phyloP scores from a whole-genome alignment of 1,140 invertebrate genomes.

The Eupeodes corollae region DNA sequence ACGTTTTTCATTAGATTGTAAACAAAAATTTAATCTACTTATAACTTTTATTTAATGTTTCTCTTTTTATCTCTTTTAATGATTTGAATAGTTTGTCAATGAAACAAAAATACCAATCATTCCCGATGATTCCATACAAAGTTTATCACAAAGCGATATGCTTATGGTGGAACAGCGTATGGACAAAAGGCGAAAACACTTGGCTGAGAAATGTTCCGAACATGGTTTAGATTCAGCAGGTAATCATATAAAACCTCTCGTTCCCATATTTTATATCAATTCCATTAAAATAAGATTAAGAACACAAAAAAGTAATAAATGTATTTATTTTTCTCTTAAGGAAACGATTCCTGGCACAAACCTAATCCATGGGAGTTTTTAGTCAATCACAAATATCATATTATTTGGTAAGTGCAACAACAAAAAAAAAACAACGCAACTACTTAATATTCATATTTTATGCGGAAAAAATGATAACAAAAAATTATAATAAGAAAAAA shows the following conservation, averaged over 20 bases:
- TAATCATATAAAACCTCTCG: conserved; percentile 8
- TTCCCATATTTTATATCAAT: not conserved
- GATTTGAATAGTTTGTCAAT: conserved; percentile 29
- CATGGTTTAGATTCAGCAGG: conserved; percentile 41
- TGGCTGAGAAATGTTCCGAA: conserved; percentile 41
- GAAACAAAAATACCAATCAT: conserved; percentile 30
- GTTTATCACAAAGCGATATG: conserved; percentile 29
- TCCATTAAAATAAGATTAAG: not conserved
- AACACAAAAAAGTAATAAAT: not conserved
- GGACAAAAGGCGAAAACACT: conserved; percentile 38
- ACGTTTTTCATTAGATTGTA: too few species aligned
- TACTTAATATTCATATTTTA: conserved; percentile 14
- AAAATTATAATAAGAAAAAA: not conserved
- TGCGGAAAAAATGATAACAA: not conserved
- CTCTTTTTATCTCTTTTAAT: not conserved
- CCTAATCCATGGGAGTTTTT: conserved; percentile 76
- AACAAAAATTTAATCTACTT: too few species aligned
- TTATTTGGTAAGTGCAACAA: conserved; percentile 51
- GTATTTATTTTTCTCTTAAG: conserved; percentile 12
- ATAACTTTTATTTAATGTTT: too few species aligned
- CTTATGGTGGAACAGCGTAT: conserved; percentile 41
- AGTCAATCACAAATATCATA: conserved; percentile 62
- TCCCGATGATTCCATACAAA: conserved; percentile 30
- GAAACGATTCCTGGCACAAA: conserved; percentile 53
- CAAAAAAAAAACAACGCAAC: too few species aligned